Conservation (phyloP, 1,140 invertebrate genomes). For the Drosophila mayri region DNA sequence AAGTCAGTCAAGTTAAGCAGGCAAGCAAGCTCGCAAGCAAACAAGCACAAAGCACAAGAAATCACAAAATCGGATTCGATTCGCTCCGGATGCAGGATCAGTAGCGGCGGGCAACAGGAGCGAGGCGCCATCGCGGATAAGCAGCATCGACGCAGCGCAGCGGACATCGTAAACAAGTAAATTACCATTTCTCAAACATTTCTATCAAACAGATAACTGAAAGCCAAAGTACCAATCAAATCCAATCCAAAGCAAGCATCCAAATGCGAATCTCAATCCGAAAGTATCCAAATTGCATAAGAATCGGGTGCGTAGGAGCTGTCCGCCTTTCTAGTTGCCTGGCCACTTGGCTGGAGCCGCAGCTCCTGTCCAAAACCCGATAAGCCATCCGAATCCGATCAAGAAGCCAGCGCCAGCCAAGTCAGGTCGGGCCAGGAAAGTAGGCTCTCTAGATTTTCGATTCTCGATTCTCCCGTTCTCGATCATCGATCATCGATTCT, state of each 20-base stretch:
- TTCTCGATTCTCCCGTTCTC: slow-evolving; percentile 4
- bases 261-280: slow-evolving; percentile 22
- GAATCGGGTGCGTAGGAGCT: slow-evolving; percentile 27
- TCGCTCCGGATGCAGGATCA: slow-evolving; percentile 10
- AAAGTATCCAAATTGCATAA: slow-evolving; percentile 68
- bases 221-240: slow-evolving; percentile 23
- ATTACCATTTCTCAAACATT: slow-evolving; percentile 67
- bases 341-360: slow-evolving; percentile 26
- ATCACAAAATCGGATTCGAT: slow-evolving; percentile 20
- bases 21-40: slow-evolving; percentile 24
- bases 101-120: slow-evolving; percentile 7
- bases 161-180: slow-evolving; percentile 75
- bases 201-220: slow-evolving; percentile 56
- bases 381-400: not conserved
- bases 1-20: slow-evolving; percentile 53
- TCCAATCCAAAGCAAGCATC: slow-evolving; percentile 37
- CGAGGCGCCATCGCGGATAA: slow-evolving; percentile 8
- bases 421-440: slow-evolving; percentile 15
- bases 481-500: slow-evolving; percentile 9
- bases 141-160: slow-evolving; percentile 4
- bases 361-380: not conserved
- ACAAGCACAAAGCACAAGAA: slow-evolving; percentile 27
- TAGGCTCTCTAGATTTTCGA: slow-evolving; percentile 23
- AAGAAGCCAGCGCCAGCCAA: slow-evolving; percentile 39
- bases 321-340: slow-evolving; percentile 17